Base-by-base conservation (phyloP, 1,140 invertebrate genomes). In the Alviniconcha marisindica region DNA sequence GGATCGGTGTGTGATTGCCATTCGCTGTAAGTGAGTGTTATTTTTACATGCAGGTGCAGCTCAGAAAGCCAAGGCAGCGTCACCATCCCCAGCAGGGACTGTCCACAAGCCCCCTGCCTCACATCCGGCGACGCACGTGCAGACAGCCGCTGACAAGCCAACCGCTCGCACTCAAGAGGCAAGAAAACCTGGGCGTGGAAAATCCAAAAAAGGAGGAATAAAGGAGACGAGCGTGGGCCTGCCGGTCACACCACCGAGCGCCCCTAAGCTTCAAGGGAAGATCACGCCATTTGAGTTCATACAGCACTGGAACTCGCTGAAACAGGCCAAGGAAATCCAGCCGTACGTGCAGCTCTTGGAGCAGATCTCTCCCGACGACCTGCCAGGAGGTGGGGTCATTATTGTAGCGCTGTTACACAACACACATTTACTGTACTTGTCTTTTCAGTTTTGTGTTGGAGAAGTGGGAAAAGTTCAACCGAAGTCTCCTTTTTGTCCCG, bases 211-310 rank as follows among this genome's bases (percentile, higher is more conserved):
- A 56, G 38, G 73, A 18, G 42, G 40, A 0, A 73, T 31, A 44
- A 56, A 81, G 42, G 60, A 56, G 42, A 44, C 28, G 4, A 79
- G 76, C 21, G 56, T 81, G 40, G 88, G 87, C 51, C 78, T 87
- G 51, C 89, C 89, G 0, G 79, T 83, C 28, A 84, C 84, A 14
- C 85, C 89, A n/a, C 84, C 87, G 3, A 85, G 44, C n/a, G 86
- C 83, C 3, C 89, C 88, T 0, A 85, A 77, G 56, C 36, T 36
- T n/a, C 56, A 91, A n/a, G 87, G 88, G 76, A 92, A 91, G 73
- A 87, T 87, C 2, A 92, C 90, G 18, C 92, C 92, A 18, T 93
- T 91, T 85, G 92, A 92, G 82, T 93, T 93, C 82, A 88, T 91
- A 10, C 88, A 91, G 74, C 91, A 91, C 1, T 93, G 92, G 92